These are phyloP conservation scores for Callithrix jacchus DNA, from an alignment of 2,113 vertebrate genomes.

Conservation along the genomic window DNA sequence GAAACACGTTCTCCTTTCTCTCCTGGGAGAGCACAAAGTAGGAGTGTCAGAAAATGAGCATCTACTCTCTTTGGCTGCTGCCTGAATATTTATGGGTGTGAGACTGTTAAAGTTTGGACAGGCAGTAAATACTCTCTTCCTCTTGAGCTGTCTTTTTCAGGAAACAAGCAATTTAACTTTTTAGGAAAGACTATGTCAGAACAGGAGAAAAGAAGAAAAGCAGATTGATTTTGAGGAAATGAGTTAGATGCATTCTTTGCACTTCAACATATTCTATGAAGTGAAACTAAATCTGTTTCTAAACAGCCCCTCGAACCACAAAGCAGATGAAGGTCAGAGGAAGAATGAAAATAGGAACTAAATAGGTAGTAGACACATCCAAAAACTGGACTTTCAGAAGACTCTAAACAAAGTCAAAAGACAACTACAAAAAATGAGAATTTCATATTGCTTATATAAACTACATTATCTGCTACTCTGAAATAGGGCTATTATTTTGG, in stretches of 20 bases:
- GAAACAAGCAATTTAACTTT: constrained; percentile 22
- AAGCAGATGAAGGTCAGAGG: background rate
- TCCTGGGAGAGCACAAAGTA: background rate
- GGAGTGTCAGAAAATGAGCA: background rate
- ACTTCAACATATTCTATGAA: background rate
- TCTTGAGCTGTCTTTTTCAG: background rate
- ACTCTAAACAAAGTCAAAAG: background rate
- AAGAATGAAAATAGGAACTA: background rate
- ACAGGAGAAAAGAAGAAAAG: background rate
- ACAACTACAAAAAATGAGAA: background rate
- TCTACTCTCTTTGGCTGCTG: background rate
- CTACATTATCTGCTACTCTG: background rate
- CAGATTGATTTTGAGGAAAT: background rate
- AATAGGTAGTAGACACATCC: background rate
- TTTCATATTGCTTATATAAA: background rate
- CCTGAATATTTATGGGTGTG: background rate
- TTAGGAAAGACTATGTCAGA: background rate
- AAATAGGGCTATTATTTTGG: background rate
- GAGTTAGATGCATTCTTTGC: background rate
- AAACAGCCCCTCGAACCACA: background rate
- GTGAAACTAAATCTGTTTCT: constrained; percentile 6
- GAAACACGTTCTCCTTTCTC: background rate
- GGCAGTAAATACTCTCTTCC: background rate
- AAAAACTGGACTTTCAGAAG: background rate
- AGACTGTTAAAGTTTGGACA: background rate